A percentile compares a stretch with the other conserved stretches of the same genome.
These are phyloP conservation scores for Microctonus hyperodae DNA, from an alignment of 2,888 invertebrate species.

Conservation along the genomic window DNA sequence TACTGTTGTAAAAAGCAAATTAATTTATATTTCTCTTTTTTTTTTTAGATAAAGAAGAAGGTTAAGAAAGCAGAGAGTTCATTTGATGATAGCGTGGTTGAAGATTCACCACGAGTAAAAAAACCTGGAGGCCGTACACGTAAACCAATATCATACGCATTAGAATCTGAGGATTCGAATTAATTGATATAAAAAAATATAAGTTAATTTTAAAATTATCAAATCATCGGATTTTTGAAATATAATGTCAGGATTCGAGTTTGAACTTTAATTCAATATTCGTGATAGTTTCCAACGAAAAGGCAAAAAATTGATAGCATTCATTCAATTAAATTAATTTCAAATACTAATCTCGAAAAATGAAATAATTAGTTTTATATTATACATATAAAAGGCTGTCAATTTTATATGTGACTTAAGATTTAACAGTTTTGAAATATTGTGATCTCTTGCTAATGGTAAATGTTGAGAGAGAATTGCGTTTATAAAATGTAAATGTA, in stretches of 20 bases:
- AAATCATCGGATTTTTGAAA: no score
- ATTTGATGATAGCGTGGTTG: conserved; percentile 43
- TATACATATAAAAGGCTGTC: neutral
- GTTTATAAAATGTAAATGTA: neutral
- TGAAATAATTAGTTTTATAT: neutral
- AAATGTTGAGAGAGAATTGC: neutral
- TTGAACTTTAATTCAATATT: neutral
- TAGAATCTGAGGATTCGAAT: conserved; percentile 58
- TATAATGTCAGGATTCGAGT: no score
- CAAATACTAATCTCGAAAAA: neutral
- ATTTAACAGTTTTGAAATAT: neutral
- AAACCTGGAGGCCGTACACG: conserved; percentile 64
- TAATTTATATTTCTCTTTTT: neutral
- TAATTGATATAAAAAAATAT: conserved; percentile 22
- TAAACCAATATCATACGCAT: conserved; percentile 64
- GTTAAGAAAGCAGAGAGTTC: conserved; percentile 45
- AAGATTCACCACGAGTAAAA: conserved; percentile 49
- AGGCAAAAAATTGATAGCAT: neutral
- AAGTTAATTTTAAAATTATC: neutral
- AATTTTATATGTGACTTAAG: neutral
- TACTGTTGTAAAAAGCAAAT: no score
- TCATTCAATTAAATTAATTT: neutral
- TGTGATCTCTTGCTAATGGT: neutral
- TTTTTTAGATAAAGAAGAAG: conserved; percentile 48
- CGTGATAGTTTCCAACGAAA: neutral